Conservation (phyloP, 2,888 invertebrate genomes). For the Hecatera dysodea region DNA sequence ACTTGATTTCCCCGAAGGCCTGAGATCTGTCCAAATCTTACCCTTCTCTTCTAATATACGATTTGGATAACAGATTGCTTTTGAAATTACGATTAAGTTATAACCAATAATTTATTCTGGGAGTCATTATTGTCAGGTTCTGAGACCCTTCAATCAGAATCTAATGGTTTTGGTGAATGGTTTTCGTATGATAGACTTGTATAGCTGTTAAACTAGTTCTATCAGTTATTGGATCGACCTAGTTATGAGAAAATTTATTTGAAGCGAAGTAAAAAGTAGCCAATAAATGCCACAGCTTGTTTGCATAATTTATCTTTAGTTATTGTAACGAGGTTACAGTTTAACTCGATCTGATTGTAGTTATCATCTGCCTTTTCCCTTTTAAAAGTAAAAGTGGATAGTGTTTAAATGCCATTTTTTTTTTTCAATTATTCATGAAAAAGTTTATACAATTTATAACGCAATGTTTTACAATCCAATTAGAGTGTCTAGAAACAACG, state of each 20-base stretch:
- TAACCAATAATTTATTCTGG: slow-evolving; percentile 54
- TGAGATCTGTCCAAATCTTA: slow-evolving; percentile 68
- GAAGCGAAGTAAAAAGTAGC: slow-evolving; percentile 10
- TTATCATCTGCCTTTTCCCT: not conserved
- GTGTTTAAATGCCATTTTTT: no score
- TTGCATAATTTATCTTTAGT: slow-evolving; percentile 40
- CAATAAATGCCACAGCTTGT: slow-evolving; percentile 31
- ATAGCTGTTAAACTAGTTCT: slow-evolving; percentile 7
- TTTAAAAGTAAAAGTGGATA: not conserved
- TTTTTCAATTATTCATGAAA: not conserved
- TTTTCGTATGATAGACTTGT: slow-evolving; percentile 17
- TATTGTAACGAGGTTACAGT: slow-evolving; percentile 32
- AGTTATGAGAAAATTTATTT: slow-evolving; percentile 24
- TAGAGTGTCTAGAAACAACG: not conserved
- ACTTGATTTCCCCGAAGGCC: slow-evolving; percentile 80
- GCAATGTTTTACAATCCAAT: not conserved
- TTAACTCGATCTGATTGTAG: slow-evolving; percentile 31
- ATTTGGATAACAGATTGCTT: slow-evolving; percentile 71
- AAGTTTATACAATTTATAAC: not conserved
- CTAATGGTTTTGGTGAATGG: slow-evolving; percentile 23
- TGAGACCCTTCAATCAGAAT: slow-evolving; percentile 46
- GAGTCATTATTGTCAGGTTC: slow-evolving; percentile 40
- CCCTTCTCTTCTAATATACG: slow-evolving; percentile 72
- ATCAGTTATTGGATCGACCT: slow-evolving; percentile 36
- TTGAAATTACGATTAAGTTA: slow-evolving; percentile 69